Evolutionary conservation across 2,797 vertebrate species (phyloP), one percentile per base, ranked within the genome.

Genomic region (Eleutherodactylus coqui): DNA sequence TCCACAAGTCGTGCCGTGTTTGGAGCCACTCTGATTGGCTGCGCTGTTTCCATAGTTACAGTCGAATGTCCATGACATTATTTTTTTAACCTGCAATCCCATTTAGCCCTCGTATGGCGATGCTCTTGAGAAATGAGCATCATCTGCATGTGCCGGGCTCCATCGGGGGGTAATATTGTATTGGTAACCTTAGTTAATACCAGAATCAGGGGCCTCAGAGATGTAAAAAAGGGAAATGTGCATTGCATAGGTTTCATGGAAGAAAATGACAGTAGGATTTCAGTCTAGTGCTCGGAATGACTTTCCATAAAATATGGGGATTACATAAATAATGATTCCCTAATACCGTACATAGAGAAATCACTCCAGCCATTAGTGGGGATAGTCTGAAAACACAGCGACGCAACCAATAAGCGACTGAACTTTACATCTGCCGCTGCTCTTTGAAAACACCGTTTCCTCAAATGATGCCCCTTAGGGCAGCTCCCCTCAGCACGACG

Each of bases 21-120:
- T 38, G 24, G 55, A 34, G 16, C 9, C 27, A 6, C 45, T 32
- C 11, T 69, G 55, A 82, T 81, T 64, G 79, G 69, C 72, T 81
- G 70, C 72, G 19, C 55, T 81, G 85, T 86, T 86, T 72, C 70
- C 70, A 86, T 86, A 27, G 85, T 32, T 67, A 86, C 85, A 53
- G 9, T 14, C 41, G 38, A 64, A 32, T 45, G 51, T 62, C 55
- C 27, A 21, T 60, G 14, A 49, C 27, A 82, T 86, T 41, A 81
- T 55, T n/a, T 51, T 17, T 82, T 49, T 72, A 41, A 55, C 67
- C 47, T 51, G 32, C 17, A 82, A 49, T 16, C 62, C 17, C 64
- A 9, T 69, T 69, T 38, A 38, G 64, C 38, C 21, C 38, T 43
- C 21, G 3, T 51, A n/a, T n/a, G 34, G 21, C 4, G 43, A 69